Percentiles rank a stretch among this genome's conserved stretches.
These are phyloP conservation scores for Syngnathus scovelli DNA, from an alignment of 2,113 vertebrate species.

Conservation along the genomic window DNA sequence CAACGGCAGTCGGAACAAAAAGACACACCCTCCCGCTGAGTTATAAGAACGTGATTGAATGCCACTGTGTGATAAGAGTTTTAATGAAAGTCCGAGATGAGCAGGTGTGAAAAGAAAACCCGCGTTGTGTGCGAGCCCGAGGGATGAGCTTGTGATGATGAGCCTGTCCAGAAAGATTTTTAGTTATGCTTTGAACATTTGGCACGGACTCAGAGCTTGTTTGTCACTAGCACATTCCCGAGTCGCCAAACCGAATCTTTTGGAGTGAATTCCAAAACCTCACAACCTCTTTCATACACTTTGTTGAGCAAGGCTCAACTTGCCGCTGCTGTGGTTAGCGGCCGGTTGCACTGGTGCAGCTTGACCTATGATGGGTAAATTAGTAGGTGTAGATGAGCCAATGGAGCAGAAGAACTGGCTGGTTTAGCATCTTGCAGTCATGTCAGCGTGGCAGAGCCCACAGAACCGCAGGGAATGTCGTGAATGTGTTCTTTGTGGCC, in stretches of 20 bases:
- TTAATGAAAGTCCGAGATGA: constrained; percentile 65
- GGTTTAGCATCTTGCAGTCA: constrained; percentile 35
- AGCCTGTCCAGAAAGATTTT: constrained; percentile 31
- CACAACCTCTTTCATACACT: constrained; percentile 12
- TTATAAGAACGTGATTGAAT: constrained; percentile 54
- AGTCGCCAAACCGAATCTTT: constrained; percentile 13
- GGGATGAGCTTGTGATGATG: constrained; percentile 51
- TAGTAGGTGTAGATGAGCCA: constrained; percentile 59
- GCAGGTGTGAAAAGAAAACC: constrained; percentile 54
- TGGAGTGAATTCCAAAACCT: not conserved
- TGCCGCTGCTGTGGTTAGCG: constrained; percentile 44
- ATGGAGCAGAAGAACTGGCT: constrained; percentile 11
- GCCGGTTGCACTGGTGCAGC: constrained; percentile 36
- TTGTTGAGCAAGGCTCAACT: constrained; percentile 26
- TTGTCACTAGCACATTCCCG: constrained; percentile 23
- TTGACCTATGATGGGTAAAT: constrained; percentile 50
- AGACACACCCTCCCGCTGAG: constrained; percentile 14
- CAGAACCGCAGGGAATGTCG: constrained; percentile 43
- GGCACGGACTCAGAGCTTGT: constrained; percentile 22
- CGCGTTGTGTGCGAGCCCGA: constrained; percentile 8
- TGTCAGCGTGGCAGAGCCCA: constrained; percentile 37
- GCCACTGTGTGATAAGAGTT: constrained; percentile 49
- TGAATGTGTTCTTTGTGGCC: constrained; percentile 30
- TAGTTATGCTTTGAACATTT: constrained; percentile 37
- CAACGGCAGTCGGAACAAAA: not conserved